These are phyloP conservation scores for Sphinx pinastri DNA, from an alignment of 2,888 invertebrate species.

Conservation along the genomic window DNA sequence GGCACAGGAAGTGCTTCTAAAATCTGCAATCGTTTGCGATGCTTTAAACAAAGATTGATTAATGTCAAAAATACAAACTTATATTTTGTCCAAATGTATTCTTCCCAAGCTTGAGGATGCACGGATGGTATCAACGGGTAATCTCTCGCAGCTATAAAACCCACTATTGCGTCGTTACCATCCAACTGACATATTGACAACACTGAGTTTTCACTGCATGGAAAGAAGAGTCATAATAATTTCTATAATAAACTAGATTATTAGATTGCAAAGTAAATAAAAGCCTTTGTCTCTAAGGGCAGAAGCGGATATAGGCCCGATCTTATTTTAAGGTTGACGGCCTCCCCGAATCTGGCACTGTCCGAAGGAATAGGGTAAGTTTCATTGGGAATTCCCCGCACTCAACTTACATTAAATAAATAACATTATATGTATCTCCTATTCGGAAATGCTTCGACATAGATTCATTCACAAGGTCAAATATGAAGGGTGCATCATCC, in stretches of 20 bases:
- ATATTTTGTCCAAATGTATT: slow-evolving; percentile 84
- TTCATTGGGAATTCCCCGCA: too few species aligned
- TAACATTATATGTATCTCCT: slow-evolving; percentile 46
- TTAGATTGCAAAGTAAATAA: too few species aligned
- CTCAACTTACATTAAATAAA: slow-evolving; percentile 62
- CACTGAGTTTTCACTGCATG: slow-evolving; percentile 75
- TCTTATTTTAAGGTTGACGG: too few species aligned
- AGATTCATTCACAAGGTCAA: slow-evolving; percentile 57
- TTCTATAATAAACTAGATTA: too few species aligned
- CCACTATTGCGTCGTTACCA: slow-evolving; percentile 55
- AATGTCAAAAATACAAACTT: slow-evolving; percentile 55
- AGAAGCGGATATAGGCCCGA: too few species aligned
- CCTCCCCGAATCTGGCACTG: too few species aligned
- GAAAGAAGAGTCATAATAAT: background rate
- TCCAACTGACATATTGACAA: slow-evolving; percentile 77
- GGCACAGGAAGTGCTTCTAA: too few species aligned
- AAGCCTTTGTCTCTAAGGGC: too few species aligned
- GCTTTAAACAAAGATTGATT: too few species aligned
- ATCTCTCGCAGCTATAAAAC: slow-evolving; percentile 66
- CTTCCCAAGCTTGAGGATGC: slow-evolving; percentile 81
- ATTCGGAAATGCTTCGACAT: slow-evolving; percentile 65
- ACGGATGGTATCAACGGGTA: slow-evolving; percentile 84
- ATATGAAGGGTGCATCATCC: slow-evolving; percentile 55
- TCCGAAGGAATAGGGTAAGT: too few species aligned
- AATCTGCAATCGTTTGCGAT: too few species aligned